phyloP scores from a whole-genome alignment of 2,797 vertebrate genomes.

The Pelobates cultripes region DNA sequence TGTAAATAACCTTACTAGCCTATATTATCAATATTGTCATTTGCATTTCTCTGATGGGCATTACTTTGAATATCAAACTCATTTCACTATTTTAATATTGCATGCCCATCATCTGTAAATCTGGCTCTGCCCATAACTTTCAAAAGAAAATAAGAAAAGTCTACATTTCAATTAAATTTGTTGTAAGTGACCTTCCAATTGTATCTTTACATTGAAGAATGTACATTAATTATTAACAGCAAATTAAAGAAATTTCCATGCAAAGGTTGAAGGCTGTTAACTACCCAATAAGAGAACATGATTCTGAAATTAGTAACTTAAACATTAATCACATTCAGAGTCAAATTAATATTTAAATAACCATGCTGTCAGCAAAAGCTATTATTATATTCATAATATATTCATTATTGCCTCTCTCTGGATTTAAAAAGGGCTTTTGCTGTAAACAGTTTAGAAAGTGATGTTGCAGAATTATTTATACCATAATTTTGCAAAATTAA shows the following conservation, averaged over 20 bases:
- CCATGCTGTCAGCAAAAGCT: conserved; percentile 47
- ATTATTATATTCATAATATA: conserved; percentile 50
- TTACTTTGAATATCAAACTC: too few relatives aligned
- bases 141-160: neutral
- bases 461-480: conserved; percentile 25
- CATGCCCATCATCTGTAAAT: neutral
- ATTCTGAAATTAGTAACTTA: conserved; percentile 51
- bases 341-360: conserved; percentile 50
- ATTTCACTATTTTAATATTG: too few relatives aligned
- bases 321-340: conserved; percentile 51
- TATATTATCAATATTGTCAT: too few relatives aligned
- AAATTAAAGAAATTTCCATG: conserved; percentile 48
- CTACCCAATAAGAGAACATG: conserved; percentile 41
- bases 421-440: conserved; percentile 24
- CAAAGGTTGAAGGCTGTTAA: conserved; percentile 36
- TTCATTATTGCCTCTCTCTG: conserved; percentile 44
- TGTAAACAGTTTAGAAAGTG: conserved; percentile 45
- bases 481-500: conserved; percentile 1
- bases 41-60: too few relatives aligned
- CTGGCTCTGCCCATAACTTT: neutral
- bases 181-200: conserved; percentile 30
- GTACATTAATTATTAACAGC: conserved; percentile 45
- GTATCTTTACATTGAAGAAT: conserved; percentile 36
- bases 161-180: neutral
- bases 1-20: too few relatives aligned